phyloP scores from a whole-genome alignment of 2,797 vertebrate genomes.

The Gobio occitaniae region DNA sequence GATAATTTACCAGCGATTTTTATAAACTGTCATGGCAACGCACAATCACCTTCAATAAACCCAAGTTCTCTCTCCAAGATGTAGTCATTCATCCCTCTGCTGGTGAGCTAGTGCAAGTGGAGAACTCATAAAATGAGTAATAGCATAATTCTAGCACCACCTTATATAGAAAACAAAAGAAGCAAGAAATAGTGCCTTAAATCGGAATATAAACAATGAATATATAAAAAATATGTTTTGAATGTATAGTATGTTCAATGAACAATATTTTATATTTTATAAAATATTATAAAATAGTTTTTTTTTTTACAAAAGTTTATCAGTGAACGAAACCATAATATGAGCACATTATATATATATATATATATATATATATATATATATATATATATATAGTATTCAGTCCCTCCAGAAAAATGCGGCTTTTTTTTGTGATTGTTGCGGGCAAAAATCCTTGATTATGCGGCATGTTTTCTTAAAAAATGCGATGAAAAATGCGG shows the following conservation, averaged over 20 bases:
- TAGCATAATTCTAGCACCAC: background rate
- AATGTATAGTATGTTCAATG: background rate
- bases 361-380: no score
- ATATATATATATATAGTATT: no score
- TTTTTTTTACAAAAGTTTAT: no score
- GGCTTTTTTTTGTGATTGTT: no score
- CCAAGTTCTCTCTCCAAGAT: slow-evolving; percentile 46
- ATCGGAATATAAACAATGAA: background rate
- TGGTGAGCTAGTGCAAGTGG: slow-evolving; percentile 47
- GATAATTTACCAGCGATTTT: slow-evolving; percentile 35
- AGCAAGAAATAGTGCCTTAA: background rate
- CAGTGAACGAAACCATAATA: no score
- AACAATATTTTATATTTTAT: no score
- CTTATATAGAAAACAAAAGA: background rate
- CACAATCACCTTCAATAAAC: slow-evolving; percentile 61
- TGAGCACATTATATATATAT: no score
- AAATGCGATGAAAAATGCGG: no score
- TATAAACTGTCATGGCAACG: slow-evolving; percentile 1
- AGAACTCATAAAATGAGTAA: background rate
- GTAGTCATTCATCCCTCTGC: slow-evolving; percentile 60
- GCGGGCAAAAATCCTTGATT: no score
- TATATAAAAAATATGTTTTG: background rate
- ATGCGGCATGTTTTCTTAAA: no score
- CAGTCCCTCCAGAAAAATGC: no score
- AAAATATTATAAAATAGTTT: no score